Conservation (phyloP, 2,113 vertebrate genomes). For the Hippopotamus amphibius region DNA sequence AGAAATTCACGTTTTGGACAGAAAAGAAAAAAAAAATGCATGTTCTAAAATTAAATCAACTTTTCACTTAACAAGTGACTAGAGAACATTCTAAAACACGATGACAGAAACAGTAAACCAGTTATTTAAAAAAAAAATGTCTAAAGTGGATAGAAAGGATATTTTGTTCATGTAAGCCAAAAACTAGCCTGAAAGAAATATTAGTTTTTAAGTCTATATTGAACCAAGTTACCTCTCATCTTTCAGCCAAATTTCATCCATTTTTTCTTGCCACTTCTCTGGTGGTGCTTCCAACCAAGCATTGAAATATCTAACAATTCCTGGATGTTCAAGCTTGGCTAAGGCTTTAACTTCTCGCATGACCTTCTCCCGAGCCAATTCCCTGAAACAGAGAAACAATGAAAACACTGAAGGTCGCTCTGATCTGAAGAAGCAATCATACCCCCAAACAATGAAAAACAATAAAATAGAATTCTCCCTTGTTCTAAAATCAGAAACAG, state of each 20-base stretch:
- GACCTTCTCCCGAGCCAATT: constrained; percentile 97
- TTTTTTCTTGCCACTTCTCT: constrained; percentile 97
- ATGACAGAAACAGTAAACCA: background rate
- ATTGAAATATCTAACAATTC: constrained; percentile 99
- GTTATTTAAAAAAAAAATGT: background rate
- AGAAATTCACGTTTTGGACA: background rate
- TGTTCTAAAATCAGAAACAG: constrained; percentile 44
- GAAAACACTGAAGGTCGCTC: background rate
- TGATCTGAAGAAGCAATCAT: background rate
- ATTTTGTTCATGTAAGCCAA: background rate
- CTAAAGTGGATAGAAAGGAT: background rate
- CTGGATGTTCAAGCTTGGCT: constrained; percentile 97
- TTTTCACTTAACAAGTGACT: background rate
- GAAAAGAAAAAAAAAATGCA: background rate
- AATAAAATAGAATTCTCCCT: background rate
- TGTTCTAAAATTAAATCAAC: background rate
- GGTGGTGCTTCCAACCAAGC: constrained; percentile 98
- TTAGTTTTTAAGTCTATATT: background rate
- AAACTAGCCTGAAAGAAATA: background rate
- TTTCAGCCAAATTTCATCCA: constrained; percentile 97
- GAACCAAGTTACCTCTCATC: constrained; percentile 92
- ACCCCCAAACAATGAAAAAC: background rate
- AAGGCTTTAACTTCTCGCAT: constrained; percentile 98
- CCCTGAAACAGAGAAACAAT: constrained; percentile 84
- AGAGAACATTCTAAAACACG: background rate